These are phyloP conservation scores for Zaprionus tsacasi DNA, from an alignment of 1,140 invertebrate species.

Conservation along the genomic window DNA sequence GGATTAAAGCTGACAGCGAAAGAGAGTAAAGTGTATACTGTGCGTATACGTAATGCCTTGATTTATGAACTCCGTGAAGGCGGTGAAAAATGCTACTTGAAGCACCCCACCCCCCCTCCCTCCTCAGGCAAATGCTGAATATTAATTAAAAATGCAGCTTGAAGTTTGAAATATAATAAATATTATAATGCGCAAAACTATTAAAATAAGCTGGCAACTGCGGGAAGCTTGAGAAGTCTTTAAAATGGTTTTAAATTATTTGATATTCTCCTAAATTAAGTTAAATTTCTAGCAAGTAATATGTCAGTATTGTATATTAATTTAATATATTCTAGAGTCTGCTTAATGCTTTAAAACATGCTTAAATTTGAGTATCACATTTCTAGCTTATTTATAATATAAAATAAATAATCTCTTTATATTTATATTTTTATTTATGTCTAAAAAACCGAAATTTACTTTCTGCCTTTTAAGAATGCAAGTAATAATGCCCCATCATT, in stretches of 20 bases:
- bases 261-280: neutral
- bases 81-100: conserved; percentile 15
- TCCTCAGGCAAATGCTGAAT: neutral
- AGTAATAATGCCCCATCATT: neutral
- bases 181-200: neutral
- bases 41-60: conserved; percentile 45
- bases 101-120: neutral
- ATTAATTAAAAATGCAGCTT: conserved; percentile 9
- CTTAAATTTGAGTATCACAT: no score
- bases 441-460: neutral
- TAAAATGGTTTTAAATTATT: neutral
- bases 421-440: neutral
- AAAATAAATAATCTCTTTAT: neutral
- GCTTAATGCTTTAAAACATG: no score
- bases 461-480: neutral
- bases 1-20: conserved; percentile 66
- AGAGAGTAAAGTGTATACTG: conserved; percentile 41
- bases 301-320: no score
- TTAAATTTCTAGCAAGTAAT: no score
- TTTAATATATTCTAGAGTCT: no score
- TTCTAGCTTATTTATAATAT: no score
- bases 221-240: neutral
- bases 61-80: conserved; percentile 56
- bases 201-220: neutral
- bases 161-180: neutral